Conservation (phyloP, 2,888 invertebrate species). For the Ellobium chinense region DNA sequence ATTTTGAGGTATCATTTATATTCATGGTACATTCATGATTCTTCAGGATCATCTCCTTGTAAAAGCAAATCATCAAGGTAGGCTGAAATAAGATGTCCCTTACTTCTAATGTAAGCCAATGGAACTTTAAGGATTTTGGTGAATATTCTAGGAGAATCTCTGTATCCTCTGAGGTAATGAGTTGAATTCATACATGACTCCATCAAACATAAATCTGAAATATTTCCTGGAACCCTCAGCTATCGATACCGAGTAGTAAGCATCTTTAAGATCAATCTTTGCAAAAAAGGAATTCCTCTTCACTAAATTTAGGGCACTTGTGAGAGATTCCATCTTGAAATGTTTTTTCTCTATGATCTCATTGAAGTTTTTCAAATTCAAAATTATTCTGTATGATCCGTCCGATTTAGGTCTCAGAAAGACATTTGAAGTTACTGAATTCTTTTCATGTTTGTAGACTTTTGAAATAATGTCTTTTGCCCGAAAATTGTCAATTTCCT, state of each 20-base stretch:
- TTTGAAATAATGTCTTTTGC: neutral
- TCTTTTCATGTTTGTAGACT: neutral
- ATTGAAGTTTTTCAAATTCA: neutral
- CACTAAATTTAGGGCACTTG: neutral
- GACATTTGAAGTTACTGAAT: neutral
- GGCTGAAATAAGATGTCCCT: neutral
- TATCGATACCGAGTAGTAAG: slow-evolving; percentile 10
- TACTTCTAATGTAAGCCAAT: neutral
- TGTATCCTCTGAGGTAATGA: slow-evolving; percentile 6
- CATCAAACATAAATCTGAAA: neutral
- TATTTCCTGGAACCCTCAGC: neutral
- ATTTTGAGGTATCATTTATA: neutral
- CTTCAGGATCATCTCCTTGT: neutral
- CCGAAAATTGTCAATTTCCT: neutral
- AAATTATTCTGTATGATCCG: neutral
- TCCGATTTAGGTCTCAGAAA: neutral
- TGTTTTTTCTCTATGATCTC: neutral
- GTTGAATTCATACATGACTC: neutral
- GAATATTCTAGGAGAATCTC: neutral
- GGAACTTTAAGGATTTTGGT: neutral
- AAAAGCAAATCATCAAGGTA: neutral
- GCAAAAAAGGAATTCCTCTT: neutral
- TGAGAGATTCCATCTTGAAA: neutral
- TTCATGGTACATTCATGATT: neutral
- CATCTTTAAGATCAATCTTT: neutral